Conservation (phyloP, 2,797 vertebrate species). For the Anas capensis region DNA sequence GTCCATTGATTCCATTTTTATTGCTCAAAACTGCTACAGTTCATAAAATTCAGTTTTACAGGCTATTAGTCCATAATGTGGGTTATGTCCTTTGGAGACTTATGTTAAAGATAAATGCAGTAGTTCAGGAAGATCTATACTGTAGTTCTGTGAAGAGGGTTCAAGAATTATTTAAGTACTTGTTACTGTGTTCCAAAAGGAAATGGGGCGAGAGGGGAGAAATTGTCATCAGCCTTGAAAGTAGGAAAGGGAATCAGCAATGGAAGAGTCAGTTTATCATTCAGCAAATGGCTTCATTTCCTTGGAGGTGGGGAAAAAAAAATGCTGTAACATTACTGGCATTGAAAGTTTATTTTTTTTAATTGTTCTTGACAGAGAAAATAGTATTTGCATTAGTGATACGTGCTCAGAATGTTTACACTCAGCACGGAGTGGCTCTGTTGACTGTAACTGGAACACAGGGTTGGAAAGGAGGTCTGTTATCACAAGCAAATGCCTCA, state of each 20-base stretch:
- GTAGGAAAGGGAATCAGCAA: neutral
- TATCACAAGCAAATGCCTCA: neutral
- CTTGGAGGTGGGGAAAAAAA: neutral
- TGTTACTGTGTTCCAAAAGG: neutral
- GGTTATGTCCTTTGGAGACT: conserved; percentile 58
- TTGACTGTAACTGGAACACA: neutral
- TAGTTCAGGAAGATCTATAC: conserved; percentile 20
- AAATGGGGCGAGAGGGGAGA: neutral
- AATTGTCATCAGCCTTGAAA: neutral
- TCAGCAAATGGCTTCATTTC: neutral
- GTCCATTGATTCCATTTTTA: conserved; percentile 43
- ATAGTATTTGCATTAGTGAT: neutral
- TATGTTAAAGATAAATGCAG: conserved; percentile 19
- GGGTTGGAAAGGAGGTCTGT: neutral
- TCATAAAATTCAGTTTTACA: conserved; percentile 67
- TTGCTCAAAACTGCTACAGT: conserved; percentile 41
- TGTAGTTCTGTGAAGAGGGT: neutral
- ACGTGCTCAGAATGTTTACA: neutral
- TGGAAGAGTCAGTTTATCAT: neutral
- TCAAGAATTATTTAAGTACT: conserved; percentile 4
- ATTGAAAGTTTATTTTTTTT: neutral
- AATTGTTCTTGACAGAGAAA: neutral
- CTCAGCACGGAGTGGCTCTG: neutral
- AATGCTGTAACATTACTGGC: neutral
- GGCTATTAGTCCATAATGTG: conserved; percentile 60